These are phyloP conservation scores for Heliangelus exortis DNA, from an alignment of 2,797 vertebrate species.

Conservation along the genomic window DNA sequence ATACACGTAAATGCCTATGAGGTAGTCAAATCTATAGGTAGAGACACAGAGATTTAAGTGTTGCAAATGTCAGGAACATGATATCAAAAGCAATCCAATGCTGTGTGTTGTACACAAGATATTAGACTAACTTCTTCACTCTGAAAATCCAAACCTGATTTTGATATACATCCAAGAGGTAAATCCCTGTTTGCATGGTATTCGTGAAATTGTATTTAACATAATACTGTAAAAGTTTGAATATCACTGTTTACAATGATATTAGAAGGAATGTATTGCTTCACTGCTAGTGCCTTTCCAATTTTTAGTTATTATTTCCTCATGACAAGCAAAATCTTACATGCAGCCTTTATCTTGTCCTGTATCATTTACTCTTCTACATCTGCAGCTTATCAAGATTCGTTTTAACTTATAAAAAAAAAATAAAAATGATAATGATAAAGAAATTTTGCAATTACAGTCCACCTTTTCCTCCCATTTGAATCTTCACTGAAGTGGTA, in stretches of 20 bases:
- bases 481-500: background rate
- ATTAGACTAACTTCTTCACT: rapidly evolving
- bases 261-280: background rate
- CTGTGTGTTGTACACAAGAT: background rate
- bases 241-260: background rate
- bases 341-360: background rate
- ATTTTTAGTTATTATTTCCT: background rate
- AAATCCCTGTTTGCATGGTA: background rate
- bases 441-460: background rate
- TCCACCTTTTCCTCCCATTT: background rate
- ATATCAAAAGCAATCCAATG: background rate
- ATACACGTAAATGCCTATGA: background rate
- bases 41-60: background rate
- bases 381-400: background rate
- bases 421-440: background rate
- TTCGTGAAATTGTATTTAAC: background rate
- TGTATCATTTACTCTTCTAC: background rate
- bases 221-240: background rate
- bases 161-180: background rate
- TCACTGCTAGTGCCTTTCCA: background rate
- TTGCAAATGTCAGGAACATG: background rate
- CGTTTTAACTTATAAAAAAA: background rate
- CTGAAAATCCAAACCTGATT: background rate
- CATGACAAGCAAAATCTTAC: background rate
- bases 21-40: background rate